Conservation (phyloP, 2,888 invertebrate species). For the Catocala fraxini region DNA sequence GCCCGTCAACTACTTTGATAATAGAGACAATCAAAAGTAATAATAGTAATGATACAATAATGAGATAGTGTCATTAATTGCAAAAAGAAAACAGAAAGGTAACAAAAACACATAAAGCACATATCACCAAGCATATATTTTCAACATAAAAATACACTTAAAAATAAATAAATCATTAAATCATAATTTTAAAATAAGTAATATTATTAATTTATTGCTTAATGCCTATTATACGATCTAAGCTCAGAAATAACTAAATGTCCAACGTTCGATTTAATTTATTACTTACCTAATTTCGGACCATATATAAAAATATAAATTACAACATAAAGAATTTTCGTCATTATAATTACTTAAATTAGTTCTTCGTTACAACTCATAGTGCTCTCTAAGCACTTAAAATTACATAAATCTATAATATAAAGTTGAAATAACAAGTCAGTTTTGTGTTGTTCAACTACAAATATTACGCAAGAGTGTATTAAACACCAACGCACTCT, state of each 20-base stretch:
- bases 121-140: conserved; percentile 83
- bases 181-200: conserved; percentile 37
- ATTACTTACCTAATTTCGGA: neutral
- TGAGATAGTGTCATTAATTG: conserved; percentile 7
- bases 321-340: neutral
- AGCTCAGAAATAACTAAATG: conserved; percentile 36
- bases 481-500: no score
- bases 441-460: no score
- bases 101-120: conserved; percentile 70
- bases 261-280: neutral
- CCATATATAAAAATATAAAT: neutral
- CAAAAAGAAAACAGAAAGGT: conserved; percentile 17
- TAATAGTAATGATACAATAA: no score
- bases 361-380: no score
- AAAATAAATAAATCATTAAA: conserved; percentile 74
- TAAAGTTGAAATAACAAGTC: no score
- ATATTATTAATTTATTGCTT: conserved; percentile 35
- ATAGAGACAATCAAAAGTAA: no score
- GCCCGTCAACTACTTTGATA: no score
- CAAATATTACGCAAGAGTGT: no score
- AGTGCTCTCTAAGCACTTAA: no score
- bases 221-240: conserved; percentile 44
- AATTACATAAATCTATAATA: no score
- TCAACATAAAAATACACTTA: conserved; percentile 78
- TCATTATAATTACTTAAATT: no score